These are phyloP conservation scores for Agrotis exclamationis DNA, from an alignment of 2,888 invertebrate species.

Conservation along the genomic window DNA sequence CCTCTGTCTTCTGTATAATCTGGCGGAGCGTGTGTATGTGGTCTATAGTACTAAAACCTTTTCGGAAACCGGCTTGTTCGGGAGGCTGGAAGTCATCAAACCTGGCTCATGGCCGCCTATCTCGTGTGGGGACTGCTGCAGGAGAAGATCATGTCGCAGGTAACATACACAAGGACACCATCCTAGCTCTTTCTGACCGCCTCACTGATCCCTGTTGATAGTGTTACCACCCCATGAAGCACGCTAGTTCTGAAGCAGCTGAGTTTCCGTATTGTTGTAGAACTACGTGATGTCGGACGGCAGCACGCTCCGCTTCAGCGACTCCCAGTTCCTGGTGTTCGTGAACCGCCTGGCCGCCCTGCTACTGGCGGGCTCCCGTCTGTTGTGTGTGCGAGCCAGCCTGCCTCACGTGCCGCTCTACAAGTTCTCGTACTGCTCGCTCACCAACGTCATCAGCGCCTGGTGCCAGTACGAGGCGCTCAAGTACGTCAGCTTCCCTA, in stretches of 20 bases:
- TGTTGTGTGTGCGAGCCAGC: conserved; percentile 91
- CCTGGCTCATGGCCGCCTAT: conserved; percentile 97
- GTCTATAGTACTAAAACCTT: no score
- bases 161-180: conserved; percentile 64
- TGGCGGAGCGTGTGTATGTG: no score
- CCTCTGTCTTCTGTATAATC: no score
- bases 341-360: conserved; percentile 98
- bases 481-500: conserved; percentile 99
- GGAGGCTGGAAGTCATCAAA: no score
- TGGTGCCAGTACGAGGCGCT: conserved; percentile 99
- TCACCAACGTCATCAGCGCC: conserved; percentile 99
- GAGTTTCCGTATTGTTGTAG: conserved; percentile 75
- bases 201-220: no score
- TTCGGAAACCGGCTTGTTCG: no score
- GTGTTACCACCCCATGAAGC: no score
- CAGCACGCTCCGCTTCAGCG: conserved; percentile 94
- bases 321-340: conserved; percentile 99
- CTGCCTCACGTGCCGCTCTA: conserved; percentile 96
- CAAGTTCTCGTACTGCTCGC: conserved; percentile 98
- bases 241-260: neutral
- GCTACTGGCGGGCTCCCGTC: conserved; percentile 88
- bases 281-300: conserved; percentile 93
- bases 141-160: conserved; percentile 99
- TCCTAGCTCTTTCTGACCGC: neutral
- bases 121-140: conserved; percentile 99